Evolutionary conservation across 2,888 invertebrate genomes (phyloP), one percentile per base, ranked within the genome.

Genomic region (Torymus auratus): DNA sequence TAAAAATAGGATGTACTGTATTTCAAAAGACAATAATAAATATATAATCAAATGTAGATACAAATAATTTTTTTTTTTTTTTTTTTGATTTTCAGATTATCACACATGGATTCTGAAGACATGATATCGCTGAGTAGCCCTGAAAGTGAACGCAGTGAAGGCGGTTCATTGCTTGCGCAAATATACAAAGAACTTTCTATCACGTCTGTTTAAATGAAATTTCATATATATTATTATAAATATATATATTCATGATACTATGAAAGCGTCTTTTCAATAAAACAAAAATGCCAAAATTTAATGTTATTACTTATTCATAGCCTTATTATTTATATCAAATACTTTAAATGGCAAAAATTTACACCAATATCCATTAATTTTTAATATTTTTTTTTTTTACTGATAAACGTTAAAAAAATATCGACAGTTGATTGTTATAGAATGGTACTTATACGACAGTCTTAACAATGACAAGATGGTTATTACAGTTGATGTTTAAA

Each of bases 151-250:
- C 86, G 84, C 81, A 85, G 82, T 70, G 86, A 86, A 78, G 85
- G 87, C 50, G 85, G 85, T 64, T 87, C 89, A 67, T 83, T 89
- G 77, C 86, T 90, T 74, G 88, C 88, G 81, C 87, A 89, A 84
- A 88, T 90, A 82, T 89, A 90, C 86, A 88, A 89, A 84, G 89
- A 90, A 85, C 87, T 91, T 84, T 88, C 90, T 79, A 89, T 88
- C 79, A 90, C 90, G 81, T 87, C 89, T 79, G 86, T 90, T 80
- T 90, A 85, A 88, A 83, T 68, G 14, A 56, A 73, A 65, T 67
- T 74, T 64, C 70, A 60, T 52, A 68, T 62, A 74, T 58, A 73
- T 68, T 23, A 58, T 53, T 55, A 56, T 17, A 23, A 53, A 67
- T 55, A 41, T 52, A 7, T 75, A 67, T 74, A 81, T 77, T 76